Percentiles rank a stretch among this genome's conserved stretches.
Evolutionary conservation across 1,140 invertebrate species (phyloP).

Genomic region (Drosophila pectinifera): DNA sequence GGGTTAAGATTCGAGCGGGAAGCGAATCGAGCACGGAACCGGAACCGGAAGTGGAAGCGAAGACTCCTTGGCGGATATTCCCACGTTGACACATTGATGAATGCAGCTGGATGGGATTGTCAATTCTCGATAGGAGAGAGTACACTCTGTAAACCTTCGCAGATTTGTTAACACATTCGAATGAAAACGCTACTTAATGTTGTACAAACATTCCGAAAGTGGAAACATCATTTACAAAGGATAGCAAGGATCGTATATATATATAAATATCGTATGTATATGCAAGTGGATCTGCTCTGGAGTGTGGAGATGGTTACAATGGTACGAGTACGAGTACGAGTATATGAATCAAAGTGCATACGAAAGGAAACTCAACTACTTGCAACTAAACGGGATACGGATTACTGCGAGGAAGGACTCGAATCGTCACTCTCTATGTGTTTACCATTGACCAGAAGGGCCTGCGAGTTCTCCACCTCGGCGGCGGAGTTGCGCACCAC

Average conservation of each 20-base stretch:
- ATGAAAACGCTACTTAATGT: slow-evolving; percentile 68
- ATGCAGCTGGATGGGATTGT: slow-evolving; percentile 23
- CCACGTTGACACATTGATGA: slow-evolving; percentile 47
- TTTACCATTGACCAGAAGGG: slow-evolving; percentile 93
- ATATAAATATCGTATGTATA: slow-evolving; percentile 24
- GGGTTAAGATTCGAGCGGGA: slow-evolving; percentile 82
- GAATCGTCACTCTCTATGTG: slow-evolving; percentile 27
- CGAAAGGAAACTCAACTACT: slow-evolving; percentile 71
- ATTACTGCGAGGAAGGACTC: slow-evolving; percentile 27
- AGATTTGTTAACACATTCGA: slow-evolving; percentile 73
- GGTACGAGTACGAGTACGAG: slow-evolving; percentile 45
- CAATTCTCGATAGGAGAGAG: slow-evolving; percentile 7
- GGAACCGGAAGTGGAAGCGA: background rate
- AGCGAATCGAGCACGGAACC: background rate
- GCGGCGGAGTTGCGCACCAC: slow-evolving; percentile 90
- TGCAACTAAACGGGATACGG: slow-evolving; percentile 65
- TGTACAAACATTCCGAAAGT: slow-evolving; percentile 80
- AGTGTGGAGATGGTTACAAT: slow-evolving; percentile 52
- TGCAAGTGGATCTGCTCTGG: slow-evolving; percentile 43
- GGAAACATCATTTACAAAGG: slow-evolving; percentile 55
- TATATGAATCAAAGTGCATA: slow-evolving; percentile 76
- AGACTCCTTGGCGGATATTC: slow-evolving; percentile 24
- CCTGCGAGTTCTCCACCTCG: slow-evolving; percentile 90
- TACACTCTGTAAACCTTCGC: slow-evolving; percentile 74
- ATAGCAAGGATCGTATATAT: slow-evolving; percentile 45